A percentile compares a stretch with the other conserved stretches of the same genome.
Evolutionary conservation across 2,888 invertebrate genomes (phyloP).

Genomic region (Caenorhabditis panamensis): DNA sequence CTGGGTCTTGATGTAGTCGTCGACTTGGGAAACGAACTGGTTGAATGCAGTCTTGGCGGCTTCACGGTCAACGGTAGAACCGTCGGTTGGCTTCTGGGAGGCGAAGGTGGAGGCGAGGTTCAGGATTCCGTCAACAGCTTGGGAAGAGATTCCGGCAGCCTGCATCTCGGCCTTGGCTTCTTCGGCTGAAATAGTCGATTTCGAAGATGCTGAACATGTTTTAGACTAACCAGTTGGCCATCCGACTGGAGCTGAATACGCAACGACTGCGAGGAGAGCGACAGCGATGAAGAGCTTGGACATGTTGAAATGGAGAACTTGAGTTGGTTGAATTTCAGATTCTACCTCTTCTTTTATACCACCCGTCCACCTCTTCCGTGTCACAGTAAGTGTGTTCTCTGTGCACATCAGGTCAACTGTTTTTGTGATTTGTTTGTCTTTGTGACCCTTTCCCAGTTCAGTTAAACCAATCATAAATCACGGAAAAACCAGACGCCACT

Average conservation of each 20-base stretch:
- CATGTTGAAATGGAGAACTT: slow-evolving; percentile 6
- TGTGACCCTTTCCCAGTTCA: slow-evolving; percentile 6
- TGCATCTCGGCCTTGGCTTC: slow-evolving; percentile 28
- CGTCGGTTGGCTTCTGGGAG: slow-evolving; percentile 13
- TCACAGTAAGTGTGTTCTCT: too few species aligned
- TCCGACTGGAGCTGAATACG: slow-evolving; percentile 11
- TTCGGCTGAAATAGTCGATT: slow-evolving; percentile 16
- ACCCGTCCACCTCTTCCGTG: too few species aligned
- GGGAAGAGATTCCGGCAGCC: slow-evolving; percentile 3
- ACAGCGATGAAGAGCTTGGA: slow-evolving; percentile 30
- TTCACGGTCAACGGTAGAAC: slow-evolving; percentile 2
- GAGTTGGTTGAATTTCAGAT: background rate
- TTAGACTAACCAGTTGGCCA: slow-evolving; percentile 24
- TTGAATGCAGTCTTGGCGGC: slow-evolving; percentile 12
- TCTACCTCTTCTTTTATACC: too few species aligned
- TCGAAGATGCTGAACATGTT: background rate
- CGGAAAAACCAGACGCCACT: background rate
- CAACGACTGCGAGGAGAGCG: slow-evolving; percentile 15
- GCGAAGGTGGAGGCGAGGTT: slow-evolving; percentile 8
- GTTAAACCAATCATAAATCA: background rate
- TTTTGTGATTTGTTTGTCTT: background rate
- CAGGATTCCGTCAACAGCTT: background rate
- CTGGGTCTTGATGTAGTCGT: slow-evolving; percentile 11
- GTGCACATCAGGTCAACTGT: background rate
- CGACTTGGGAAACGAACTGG: background rate